Conservation (phyloP, 1,140 invertebrate genomes). For the Pygmarrhopalites habei region DNA sequence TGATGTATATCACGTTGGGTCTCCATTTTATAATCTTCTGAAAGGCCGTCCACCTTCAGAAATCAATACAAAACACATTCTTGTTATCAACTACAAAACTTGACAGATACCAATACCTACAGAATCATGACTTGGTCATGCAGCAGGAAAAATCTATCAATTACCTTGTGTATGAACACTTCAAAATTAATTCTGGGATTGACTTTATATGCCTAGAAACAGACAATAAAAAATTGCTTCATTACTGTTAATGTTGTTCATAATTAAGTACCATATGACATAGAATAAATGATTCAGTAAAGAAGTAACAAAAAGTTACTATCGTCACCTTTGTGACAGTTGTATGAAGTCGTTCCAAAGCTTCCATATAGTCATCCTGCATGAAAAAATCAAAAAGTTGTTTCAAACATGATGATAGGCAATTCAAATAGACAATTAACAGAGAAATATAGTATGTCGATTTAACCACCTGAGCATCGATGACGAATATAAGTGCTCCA, state of each 20-base stretch:
- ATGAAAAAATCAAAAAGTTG: slow-evolving; percentile 1
- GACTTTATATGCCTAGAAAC: slow-evolving; percentile 93
- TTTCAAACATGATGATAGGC: not conserved
- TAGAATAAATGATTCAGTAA: too few species aligned
- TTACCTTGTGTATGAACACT: slow-evolving; percentile 94
- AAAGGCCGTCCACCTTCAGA: slow-evolving; percentile 84
- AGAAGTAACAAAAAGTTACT: too few species aligned
- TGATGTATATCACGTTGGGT: slow-evolving; percentile 97
- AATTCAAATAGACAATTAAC: too few species aligned
- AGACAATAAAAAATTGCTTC: too few species aligned
- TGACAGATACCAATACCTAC: too few species aligned
- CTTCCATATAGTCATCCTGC: slow-evolving; percentile 93
- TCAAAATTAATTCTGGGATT: slow-evolving; percentile 97
- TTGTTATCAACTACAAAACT: too few species aligned
- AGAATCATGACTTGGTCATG: too few species aligned
- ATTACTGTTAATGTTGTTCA: too few species aligned
- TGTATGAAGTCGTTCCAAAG: slow-evolving; percentile 80
- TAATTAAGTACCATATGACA: too few species aligned
- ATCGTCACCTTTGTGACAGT: slow-evolving; percentile 89
- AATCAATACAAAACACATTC: too few species aligned
- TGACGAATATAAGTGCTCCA: slow-evolving; percentile 96
- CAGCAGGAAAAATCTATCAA: too few species aligned
- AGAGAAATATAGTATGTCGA: too few species aligned
- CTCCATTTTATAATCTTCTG: slow-evolving; percentile 98
- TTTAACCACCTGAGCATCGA: slow-evolving; percentile 90